Base-by-base conservation (phyloP, 2,888 invertebrate genomes). In the Celastrina argiolus region DNA sequence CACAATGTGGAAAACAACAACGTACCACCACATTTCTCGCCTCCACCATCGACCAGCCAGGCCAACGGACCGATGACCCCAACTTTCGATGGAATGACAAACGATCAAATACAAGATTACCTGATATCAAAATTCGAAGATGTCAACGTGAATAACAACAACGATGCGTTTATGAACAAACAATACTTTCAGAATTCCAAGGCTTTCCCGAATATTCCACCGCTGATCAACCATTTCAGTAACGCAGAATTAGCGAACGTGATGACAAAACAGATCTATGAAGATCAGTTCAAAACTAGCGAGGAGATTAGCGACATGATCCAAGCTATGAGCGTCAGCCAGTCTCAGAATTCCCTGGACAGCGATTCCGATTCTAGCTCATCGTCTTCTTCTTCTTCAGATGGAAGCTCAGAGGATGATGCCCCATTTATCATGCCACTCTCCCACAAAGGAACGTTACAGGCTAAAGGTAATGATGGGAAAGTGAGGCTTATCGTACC, bases 361-460 rank as follows among this genome's bases (percentile, higher is more conserved):
- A 84, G 83, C 66, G 81, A 78, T 65, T 88, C 85, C 64, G 86
- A 91, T 6, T 87, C 88, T n/a, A 85, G 85, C 5, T 88, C 92
- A 14, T 93, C 88, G 0, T 88, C 91, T 1, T 81, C 84, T 1
- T 88, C 91, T 1, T 81, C 84, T 1, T 81, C 84, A 0, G 88
- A 88, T 4, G 83, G 75, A 41, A 87, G 85, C 71, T 87, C 88
- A 0, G 90, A 90, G n/a, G 88, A 88, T 4, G 82, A 80, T 1
- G 74, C 81, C n/a, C 92, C 93, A 16, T 94, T 94, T 74, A 94
- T 95, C 69, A 94, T 94, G 83, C 94, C 95, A 0, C 80, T 94
- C 56, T 93, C 94, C 6, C 94, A 94, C 75, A 93, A 92, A 70
- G 93, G 93, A 0, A 93, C 93, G 2, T 75, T 94, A 61, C 93